These are phyloP conservation scores for Acanthopagrus latus DNA, from an alignment of 2,797 vertebrate species.

Conservation along the genomic window DNA sequence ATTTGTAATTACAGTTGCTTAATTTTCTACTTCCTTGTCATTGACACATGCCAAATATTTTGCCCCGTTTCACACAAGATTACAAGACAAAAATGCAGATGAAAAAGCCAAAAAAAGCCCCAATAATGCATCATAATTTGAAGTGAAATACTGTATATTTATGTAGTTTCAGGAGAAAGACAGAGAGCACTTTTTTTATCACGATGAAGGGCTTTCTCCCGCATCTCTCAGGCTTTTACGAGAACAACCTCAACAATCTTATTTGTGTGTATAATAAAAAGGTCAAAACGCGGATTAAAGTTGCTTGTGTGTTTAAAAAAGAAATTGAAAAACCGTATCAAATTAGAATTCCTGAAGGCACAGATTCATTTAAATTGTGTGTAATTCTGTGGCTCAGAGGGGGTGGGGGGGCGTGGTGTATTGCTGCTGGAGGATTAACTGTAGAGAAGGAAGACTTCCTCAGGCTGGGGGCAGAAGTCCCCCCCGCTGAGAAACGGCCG, in stretches of 20 bases:
- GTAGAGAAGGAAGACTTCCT: constrained; percentile 68
- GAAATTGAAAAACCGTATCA: neutral
- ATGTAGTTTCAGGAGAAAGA: neutral
- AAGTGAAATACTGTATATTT: neutral
- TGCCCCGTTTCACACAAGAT: neutral
- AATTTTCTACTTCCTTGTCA: neutral
- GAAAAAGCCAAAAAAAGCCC: neutral
- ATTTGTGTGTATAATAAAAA: constrained; percentile 10
- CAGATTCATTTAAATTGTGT: constrained; percentile 32
- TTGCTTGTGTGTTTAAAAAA: constrained; percentile 5
- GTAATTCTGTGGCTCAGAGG: constrained; percentile 23
- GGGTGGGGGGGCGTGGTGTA: constrained; percentile 32
- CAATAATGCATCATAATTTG: neutral
- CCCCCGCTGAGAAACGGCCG: constrained; percentile 73
- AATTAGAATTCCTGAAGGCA: constrained; percentile 34
- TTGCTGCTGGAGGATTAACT: constrained; percentile 71
- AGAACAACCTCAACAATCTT: constrained; percentile 3
- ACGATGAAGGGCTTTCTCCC: neutral
- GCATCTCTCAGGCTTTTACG: neutral
- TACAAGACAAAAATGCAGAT: neutral
- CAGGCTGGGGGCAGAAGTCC: constrained; percentile 54
- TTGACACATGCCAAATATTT: neutral
- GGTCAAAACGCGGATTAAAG: neutral
- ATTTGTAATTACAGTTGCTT: neutral
- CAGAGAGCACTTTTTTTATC: neutral